phyloP scores from a whole-genome alignment of 2,113 vertebrate genomes.

The Orthonyx spaldingii region DNA sequence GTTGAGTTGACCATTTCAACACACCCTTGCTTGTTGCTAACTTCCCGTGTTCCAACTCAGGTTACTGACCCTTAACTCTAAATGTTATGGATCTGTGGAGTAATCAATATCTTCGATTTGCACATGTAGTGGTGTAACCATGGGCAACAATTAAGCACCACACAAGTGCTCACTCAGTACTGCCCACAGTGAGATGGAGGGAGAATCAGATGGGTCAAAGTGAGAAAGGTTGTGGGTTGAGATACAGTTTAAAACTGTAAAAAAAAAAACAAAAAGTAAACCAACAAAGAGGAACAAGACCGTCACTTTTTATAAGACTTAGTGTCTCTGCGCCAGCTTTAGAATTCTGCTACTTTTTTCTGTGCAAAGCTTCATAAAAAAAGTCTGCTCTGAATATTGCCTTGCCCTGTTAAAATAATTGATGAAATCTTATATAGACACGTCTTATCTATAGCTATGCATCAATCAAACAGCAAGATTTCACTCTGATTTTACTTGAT shows the following conservation, averaged over 20 bases:
- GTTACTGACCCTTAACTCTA: background rate
- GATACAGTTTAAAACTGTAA: background rate
- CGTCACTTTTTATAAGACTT: background rate
- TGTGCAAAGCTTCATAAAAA: background rate
- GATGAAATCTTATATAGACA: background rate
- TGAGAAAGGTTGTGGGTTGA: background rate
- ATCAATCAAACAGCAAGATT: background rate
- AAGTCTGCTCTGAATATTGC: background rate
- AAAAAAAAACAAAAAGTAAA: too few species aligned
- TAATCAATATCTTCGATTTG: background rate
- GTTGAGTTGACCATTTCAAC: background rate
- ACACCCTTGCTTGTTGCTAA: background rate
- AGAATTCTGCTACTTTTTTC: background rate
- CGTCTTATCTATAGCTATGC: background rate
- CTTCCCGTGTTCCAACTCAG: background rate
- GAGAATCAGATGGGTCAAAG: background rate
- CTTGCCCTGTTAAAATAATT: background rate
- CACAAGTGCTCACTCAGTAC: background rate
- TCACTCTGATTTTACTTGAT: background rate
- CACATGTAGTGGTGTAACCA: background rate
- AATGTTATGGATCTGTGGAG: background rate
- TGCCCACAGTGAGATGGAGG: too few species aligned
- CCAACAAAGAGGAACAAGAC: background rate
- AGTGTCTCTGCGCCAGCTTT: fast-evolving
- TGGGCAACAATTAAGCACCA: background rate